Evolutionary conservation across 2,797 vertebrate genomes (phyloP), one percentile per base, ranked within the genome.

Genomic region (Rhyacichthys aspro): DNA sequence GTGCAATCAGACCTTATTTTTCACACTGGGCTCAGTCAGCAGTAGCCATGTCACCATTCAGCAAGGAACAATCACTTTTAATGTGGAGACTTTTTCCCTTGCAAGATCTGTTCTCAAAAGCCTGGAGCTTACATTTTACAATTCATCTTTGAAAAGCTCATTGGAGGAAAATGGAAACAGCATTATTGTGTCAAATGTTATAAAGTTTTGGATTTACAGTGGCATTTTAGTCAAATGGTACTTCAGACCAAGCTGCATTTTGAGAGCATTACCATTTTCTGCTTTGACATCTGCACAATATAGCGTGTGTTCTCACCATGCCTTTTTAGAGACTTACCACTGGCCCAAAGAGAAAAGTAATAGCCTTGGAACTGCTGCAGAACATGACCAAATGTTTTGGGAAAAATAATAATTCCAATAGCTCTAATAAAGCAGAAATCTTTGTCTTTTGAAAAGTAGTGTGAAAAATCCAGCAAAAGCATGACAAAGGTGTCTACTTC

Each of bases 1-100:
- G 86, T 74, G 84, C 84, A 91, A 88, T 90, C 86, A 90, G 75
- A 64, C 46, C 59, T 81, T 69, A 66, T 85, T 86, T 86, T 75
- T 75, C 63, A 67, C 73, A 67, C 55, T 33, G 74, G 68, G 74
- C 80, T 56, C 67, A 61, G 85, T 60, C 74, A 72, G 71, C 41
- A 67, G 70, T 52, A 38, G 63, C 70, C 54, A 49, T 57, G 77
- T 64, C 84, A 71, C 47, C 17, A 64, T 77, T 60, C 68, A 64
- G 45, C 16, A 16, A 60, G 71, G 79, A 78, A 73, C 71, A 83
- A 69, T 86, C 82, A 63, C 15, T 70, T 80, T 79, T 80, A 82
- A 80, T 74, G 65, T 53, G 45, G 67, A 59, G 68, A 63, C 45
- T 82, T 67, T 59, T 64, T 44, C 58, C 36, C 78, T 67, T 69